Evolutionary conservation across 2,797 vertebrate genomes (phyloP), one percentile per base, ranked within the genome.

Genomic region (Nannoperca obscura): DNA sequence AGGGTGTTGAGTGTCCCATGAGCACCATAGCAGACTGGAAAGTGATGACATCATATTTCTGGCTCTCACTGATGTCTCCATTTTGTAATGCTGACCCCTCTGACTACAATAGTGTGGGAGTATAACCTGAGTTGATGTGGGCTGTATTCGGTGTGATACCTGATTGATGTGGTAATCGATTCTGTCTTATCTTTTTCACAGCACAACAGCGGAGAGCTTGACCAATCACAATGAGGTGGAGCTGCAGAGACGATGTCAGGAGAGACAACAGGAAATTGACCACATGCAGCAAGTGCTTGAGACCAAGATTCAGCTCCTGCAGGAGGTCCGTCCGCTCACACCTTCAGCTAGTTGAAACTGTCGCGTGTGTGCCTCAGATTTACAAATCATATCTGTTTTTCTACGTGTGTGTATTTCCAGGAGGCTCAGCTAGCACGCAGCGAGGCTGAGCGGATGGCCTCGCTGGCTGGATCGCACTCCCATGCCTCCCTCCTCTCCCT

Each of bases 291-390:
- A 97, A 89, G 95, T 97, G 84, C 94, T 98, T 75, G 96, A 97
- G 88, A 96, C 96, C 80, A 98, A 97, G 92, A 97, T 97, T 78
- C 96, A 97, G 85, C 95, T 97, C 76, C 95, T 99, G 90, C 97
- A 97, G 89, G 97, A 98, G 96, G 98, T 94, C 4, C 1, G 89
- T 96, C 80, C 77, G 1, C 71, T 68, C 19, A 13, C 30, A 44
- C 30, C 42, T 32, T 65, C 27, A 24, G 17, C 20, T 19, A 3
- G 62, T 50, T 34, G 17, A 53, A 63, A 38, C 14, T 20, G 32
- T 30, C 11, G 36, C 10, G 24, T 30, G 24, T 1, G 19, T 24
- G 12, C 4, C 4, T 30, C 40, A 27, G 15, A 24, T 63, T 75
- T 15, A 13, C 10, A 47, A 55, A 59, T 55, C 27, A 1, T 42